phyloP scores from a whole-genome alignment of 2,113 vertebrate species.

The Microtus pennsylvanicus region DNA sequence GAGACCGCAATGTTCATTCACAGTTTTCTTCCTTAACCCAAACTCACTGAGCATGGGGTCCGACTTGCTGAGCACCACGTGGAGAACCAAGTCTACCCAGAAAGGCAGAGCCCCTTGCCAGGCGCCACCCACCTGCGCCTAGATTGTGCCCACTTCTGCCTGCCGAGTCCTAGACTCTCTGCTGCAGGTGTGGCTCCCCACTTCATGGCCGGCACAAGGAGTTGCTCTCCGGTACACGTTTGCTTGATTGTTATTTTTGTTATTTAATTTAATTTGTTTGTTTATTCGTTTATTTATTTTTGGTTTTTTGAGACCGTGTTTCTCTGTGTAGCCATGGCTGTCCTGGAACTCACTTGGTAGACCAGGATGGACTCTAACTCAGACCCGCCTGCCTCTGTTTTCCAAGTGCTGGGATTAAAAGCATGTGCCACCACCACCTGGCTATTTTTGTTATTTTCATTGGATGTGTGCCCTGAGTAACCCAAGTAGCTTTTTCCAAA shows the following conservation, averaged over 20 bases:
- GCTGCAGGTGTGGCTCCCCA: background rate
- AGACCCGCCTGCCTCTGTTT: background rate
- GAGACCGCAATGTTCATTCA: background rate
- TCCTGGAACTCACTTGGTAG: background rate
- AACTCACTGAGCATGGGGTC: background rate
- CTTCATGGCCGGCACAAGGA: background rate
- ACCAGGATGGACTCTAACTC: background rate
- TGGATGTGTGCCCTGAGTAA: background rate
- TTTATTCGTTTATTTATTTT: background rate
- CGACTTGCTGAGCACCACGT: background rate
- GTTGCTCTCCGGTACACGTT: background rate
- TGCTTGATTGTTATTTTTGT: background rate
- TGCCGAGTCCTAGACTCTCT: background rate
- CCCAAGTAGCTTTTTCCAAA: background rate
- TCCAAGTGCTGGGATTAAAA: background rate
- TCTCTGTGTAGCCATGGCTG: background rate
- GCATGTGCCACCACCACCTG: background rate
- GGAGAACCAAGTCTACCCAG: background rate
- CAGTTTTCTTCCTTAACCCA: conserved; percentile 40
- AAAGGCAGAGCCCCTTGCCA: no score
- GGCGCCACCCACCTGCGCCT: fast-evolving
- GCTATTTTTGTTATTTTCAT: background rate
- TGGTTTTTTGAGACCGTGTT: background rate
- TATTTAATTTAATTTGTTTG: background rate
- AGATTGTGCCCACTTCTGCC: background rate